A percentile compares a stretch with the other conserved stretches of the same genome.
Evolutionary conservation across 2,113 vertebrate genomes (phyloP).

Genomic region (Montifringilla adamsi): DNA sequence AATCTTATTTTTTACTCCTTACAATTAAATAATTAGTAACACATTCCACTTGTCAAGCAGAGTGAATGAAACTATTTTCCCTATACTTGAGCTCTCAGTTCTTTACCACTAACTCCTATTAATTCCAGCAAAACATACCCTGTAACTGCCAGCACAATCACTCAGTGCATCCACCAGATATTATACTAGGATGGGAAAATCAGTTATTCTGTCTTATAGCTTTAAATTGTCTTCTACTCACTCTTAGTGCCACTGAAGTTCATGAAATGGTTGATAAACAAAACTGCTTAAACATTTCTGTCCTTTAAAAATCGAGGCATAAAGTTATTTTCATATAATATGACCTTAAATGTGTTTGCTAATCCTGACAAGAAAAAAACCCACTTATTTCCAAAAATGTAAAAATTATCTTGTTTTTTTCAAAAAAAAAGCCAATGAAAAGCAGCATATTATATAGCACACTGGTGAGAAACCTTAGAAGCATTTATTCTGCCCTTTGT

Average conservation of each 20-base stretch:
- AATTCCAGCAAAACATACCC: not conserved
- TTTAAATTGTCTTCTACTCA: not conserved
- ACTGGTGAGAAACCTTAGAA: not conserved
- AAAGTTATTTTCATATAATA: not conserved
- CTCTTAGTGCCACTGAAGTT: not conserved
- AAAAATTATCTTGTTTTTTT: not conserved
- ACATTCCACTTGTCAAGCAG: not conserved
- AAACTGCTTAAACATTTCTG: not conserved
- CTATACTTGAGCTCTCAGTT: not conserved
- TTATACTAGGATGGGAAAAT: not conserved
- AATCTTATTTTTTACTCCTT: not conserved
- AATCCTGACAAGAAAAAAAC: not conserved
- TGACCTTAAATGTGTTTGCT: not conserved
- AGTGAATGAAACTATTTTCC: not conserved
- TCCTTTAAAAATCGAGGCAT: not conserved
- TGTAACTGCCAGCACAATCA: not conserved
- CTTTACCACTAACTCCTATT: not conserved
- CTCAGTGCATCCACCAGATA: not conserved
- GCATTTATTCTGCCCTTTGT: not conserved
- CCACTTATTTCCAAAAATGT: not conserved
- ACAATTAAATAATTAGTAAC: not conserved
- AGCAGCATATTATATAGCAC: not conserved
- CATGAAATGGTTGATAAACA: not conserved
- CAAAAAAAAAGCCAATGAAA: not conserved
- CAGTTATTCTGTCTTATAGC: not conserved